phyloP scores from a whole-genome alignment of 2,797 vertebrate genomes.

The Danio aesculapii region DNA sequence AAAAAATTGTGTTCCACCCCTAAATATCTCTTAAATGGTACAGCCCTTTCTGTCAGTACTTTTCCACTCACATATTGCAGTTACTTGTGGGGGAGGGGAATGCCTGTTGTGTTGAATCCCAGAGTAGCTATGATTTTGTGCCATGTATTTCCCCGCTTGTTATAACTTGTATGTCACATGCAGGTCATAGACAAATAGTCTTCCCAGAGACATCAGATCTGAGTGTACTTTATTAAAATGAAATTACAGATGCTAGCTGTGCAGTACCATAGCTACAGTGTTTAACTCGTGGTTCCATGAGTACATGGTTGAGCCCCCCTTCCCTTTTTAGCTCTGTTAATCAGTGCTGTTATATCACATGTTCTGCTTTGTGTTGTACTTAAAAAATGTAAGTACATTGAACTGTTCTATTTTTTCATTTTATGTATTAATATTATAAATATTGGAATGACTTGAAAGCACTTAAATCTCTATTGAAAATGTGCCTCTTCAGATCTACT shows the following conservation, averaged over 20 bases:
- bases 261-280: neutral
- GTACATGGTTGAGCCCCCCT: neutral
- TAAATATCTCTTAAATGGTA: conserved; percentile 51
- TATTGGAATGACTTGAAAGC: neutral
- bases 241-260: neutral
- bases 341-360: neutral
- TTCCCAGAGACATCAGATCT: neutral
- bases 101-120: conserved; percentile 47
- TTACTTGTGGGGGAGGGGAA: conserved; percentile 58
- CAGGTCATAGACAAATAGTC: neutral
- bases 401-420: neutral
- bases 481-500: too few species aligned
- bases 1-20: conserved; percentile 5
- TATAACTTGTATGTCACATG: conserved; percentile 8
- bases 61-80: conserved; percentile 59
- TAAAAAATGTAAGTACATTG: neutral
- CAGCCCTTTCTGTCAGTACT: conserved; percentile 50
- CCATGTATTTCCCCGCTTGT: conserved; percentile 11
- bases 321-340: neutral
- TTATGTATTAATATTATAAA: neutral
- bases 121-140: conserved; percentile 49
- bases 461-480: neutral
- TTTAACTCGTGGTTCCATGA: neutral
- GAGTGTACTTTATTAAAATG: neutral
- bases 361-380: neutral